Percentiles rank a stretch among this genome's conserved stretches.
Evolutionary conservation across 2,797 vertebrate species (phyloP).

Genomic region (Naso thynnoides): DNA sequence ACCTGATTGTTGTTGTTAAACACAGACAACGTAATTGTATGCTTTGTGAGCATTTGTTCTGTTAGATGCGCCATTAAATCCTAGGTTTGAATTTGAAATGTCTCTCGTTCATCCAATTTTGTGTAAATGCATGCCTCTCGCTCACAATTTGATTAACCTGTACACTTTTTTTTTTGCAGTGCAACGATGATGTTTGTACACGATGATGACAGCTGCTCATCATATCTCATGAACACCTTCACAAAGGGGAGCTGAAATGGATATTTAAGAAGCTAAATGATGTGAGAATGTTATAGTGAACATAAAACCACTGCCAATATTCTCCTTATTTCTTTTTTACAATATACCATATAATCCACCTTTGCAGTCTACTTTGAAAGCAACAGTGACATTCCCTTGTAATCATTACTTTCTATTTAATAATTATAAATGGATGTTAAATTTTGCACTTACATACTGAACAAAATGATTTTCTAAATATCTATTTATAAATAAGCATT

Average conservation of each 20-base stretch:
- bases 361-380: not conserved
- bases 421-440: not conserved
- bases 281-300: slow-evolving; percentile 2
- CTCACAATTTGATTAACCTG: slow-evolving; percentile 2
- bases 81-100: not conserved
- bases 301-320: not conserved
- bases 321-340: slow-evolving; percentile 15
- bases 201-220: slow-evolving; percentile 53
- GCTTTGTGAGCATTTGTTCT: not conserved
- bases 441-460: not conserved
- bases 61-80: too few species aligned
- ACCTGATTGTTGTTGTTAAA: not conserved
- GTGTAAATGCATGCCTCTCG: not conserved
- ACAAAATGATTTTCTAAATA: not conserved
- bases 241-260: not conserved
- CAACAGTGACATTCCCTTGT: not conserved
- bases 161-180: slow-evolving; percentile 72
- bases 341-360: too few species aligned
- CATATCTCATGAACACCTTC: not conserved
- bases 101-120: not conserved
- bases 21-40: not conserved
- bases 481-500: slow-evolving; percentile 5
- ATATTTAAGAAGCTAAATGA: slow-evolving; percentile 7
- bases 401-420: not conserved
- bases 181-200: slow-evolving; percentile 81